A percentile compares a stretch with the other conserved stretches of the same genome.
These are phyloP conservation scores for Nomada fabriciana DNA, from an alignment of 2,888 invertebrate genomes.

Conservation along the genomic window DNA sequence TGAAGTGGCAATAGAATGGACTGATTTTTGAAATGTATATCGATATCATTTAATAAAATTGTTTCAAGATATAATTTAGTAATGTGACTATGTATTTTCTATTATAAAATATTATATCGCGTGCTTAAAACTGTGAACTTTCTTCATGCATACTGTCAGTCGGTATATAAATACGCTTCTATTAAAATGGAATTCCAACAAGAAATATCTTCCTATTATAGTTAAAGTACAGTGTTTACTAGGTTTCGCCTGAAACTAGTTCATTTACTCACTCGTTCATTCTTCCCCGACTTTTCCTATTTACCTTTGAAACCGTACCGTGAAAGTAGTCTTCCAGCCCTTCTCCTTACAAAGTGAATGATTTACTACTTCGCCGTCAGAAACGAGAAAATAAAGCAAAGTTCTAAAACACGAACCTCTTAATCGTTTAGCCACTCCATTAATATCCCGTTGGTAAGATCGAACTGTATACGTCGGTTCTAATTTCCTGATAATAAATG, in stretches of 20 bases:
- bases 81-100: neutral
- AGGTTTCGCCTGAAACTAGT: conserved; percentile 41
- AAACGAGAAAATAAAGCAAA: conserved; percentile 21
- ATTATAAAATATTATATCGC: too few species aligned
- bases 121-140: neutral
- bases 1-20: too few species aligned
- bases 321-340: conserved; percentile 41
- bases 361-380: conserved; percentile 14
- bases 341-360: conserved; percentile 30
- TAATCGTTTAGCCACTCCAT: conserved; percentile 31
- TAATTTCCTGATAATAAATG: too few species aligned
- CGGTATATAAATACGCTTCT: conserved; percentile 1
- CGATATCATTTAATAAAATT: too few species aligned
- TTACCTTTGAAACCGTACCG: conserved; percentile 33
- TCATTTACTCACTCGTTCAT: conserved; percentile 36
- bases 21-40: too few species aligned
- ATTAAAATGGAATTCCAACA: neutral
- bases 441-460: conserved; percentile 19
- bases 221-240: conserved; percentile 14
- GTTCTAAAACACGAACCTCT: conserved; percentile 21
- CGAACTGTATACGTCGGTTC: neutral
- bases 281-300: conserved; percentile 22
- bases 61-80: neutral
- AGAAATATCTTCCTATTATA: conserved; percentile 10
- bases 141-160: neutral